These are phyloP conservation scores for Danio albolineatus DNA, from an alignment of 2,797 vertebrate species.

Conservation along the genomic window DNA sequence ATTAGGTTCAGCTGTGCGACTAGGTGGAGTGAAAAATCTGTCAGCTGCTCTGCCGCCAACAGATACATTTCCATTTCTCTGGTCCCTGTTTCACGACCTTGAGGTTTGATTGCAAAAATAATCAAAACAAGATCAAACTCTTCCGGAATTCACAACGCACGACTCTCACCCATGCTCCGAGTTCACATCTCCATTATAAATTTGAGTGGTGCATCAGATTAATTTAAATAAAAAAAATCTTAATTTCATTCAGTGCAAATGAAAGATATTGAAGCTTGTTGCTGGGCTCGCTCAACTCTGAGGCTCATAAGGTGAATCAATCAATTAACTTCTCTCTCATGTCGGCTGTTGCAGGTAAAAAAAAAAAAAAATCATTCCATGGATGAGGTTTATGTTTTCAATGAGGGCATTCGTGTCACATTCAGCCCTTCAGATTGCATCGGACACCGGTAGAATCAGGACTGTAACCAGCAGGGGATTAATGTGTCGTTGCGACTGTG, in stretches of 20 bases:
- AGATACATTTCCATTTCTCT: constrained; percentile 35
- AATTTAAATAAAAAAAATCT: constrained; percentile 55
- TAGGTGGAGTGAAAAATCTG: constrained; percentile 19
- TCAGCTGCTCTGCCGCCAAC: constrained; percentile 20
- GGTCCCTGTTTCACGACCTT: constrained; percentile 60
- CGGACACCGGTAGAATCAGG: constrained; percentile 47
- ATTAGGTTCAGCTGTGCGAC: constrained; percentile 31
- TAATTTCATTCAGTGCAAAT: constrained; percentile 42
- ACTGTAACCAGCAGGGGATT: constrained; percentile 69
- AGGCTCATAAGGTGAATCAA: constrained; percentile 45
- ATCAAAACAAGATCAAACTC: constrained; percentile 58
- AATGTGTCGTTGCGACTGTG: constrained; percentile 69
- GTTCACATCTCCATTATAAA: constrained; percentile 63
- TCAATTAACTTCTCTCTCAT: constrained; percentile 36
- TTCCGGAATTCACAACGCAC: constrained; percentile 57
- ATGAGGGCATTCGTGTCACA: constrained; percentile 64
- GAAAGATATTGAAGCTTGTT: constrained; percentile 39
- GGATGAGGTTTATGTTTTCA: constrained; percentile 59
- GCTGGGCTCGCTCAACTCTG: not conserved
- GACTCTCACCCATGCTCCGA: constrained; percentile 38
- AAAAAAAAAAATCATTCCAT: constrained; percentile 65
- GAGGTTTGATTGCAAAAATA: constrained; percentile 60
- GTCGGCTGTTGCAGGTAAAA: constrained; percentile 62
- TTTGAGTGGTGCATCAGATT: constrained; percentile 57
- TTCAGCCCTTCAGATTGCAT: constrained; percentile 59